Evolutionary conservation across 2,113 vertebrate species (phyloP).

Genomic region (Gymnobelideus leadbeateri): DNA sequence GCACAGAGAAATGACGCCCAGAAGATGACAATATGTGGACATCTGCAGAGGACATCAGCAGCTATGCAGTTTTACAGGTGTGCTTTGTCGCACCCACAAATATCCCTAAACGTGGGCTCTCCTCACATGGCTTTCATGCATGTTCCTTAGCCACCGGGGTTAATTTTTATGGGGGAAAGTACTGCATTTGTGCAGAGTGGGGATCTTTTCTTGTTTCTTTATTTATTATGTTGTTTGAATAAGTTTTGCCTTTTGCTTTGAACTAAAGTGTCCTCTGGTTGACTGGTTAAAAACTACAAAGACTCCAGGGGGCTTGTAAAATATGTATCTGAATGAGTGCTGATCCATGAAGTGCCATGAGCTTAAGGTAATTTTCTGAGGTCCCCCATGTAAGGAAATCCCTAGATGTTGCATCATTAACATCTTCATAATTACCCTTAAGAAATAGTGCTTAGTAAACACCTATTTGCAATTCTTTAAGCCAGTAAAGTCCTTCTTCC

Average conservation of each 20-base stretch:
- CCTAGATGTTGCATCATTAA: not conserved
- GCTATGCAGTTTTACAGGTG: not conserved
- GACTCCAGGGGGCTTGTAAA: not conserved
- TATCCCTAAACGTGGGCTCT: not conserved
- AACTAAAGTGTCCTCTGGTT: not conserved
- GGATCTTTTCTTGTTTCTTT: not conserved
- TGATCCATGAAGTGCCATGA: too few relatives aligned
- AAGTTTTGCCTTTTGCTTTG: not conserved
- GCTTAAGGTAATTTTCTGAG: not conserved
- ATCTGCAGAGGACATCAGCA: not conserved
- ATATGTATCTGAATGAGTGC: not conserved
- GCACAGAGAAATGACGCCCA: not conserved
- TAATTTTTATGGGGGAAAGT: not conserved
- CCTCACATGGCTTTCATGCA: not conserved
- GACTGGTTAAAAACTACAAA: not conserved
- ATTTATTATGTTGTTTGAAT: not conserved
- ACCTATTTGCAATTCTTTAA: not conserved
- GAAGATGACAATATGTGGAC: not conserved
- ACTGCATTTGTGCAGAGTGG: not conserved
- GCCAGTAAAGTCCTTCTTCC: not conserved
- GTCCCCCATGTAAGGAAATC: not conserved
- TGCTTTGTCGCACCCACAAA: not conserved
- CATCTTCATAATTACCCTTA: not conserved
- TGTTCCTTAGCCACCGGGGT: not conserved
- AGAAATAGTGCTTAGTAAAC: not conserved